Evolutionary conservation across 2,888 invertebrate species (phyloP), one percentile per base, ranked within the genome.

Genomic region (Cephalotes varians): DNA sequence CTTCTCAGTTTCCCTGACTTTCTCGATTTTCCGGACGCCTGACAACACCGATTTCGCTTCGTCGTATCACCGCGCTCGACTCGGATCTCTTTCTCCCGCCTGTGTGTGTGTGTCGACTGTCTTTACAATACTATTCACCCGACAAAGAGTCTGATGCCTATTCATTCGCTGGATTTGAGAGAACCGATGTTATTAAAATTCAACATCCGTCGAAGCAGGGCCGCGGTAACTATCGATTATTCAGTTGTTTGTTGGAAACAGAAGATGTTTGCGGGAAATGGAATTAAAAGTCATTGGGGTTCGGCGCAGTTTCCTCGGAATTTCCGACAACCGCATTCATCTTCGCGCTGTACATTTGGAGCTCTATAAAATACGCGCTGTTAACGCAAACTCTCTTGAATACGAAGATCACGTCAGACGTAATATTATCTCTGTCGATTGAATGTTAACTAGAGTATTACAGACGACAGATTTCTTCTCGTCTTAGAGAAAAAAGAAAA

Each of bases 141-240:
- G 56, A 44, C 69, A 79, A 69, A 77, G 44, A 79, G 25, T 79
- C 69, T 34, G 69, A 79, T 69, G 77, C 56, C 56, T 77, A 77
- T 77, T 77, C 77, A 77, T 77, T 77, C 69, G 65, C 7, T 18
- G 69, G 77, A 77, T 77, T 77, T 69, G 69, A 76, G 64, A 58
- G 64, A 56, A 77, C 69, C 77, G 56, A 69, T 69, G 69, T 77
- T 77, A 77, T 77, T 69, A 77, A 77, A 77, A 77, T 77, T 77
- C 77, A 77, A 65, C 69, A 76, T 76, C 69, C 77, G 69, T n/a
- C 56, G 69, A 12, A 7, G 67, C 67, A 3, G 56, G 28, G 34
- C 54, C 56, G 25, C 44, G 56, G 44, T 77, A 56, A 77, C 77
- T 77, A 77, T 77, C 67, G 77, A 77, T 77, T 77, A 69, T 77